Conservation (phyloP, 2,888 invertebrate genomes). For the Penaeus monodon region DNA sequence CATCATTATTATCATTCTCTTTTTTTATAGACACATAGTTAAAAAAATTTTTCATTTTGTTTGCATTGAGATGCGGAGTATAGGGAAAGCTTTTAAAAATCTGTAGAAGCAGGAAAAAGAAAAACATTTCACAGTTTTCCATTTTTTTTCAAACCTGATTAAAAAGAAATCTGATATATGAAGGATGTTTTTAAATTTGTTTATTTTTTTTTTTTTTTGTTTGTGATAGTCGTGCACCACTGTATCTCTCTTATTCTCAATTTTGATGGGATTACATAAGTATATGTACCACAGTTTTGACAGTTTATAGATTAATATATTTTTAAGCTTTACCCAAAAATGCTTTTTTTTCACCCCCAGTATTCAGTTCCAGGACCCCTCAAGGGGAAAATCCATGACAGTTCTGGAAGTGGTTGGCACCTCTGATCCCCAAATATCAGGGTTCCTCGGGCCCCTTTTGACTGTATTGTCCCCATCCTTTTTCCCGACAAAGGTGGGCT, state of each 20-base stretch:
- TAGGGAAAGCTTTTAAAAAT: slow-evolving; percentile 91
- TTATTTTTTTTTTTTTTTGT: too few relatives aligned
- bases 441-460: slow-evolving; percentile 97
- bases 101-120: slow-evolving; percentile 88
- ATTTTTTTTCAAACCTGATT: background rate
- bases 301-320: too few relatives aligned
- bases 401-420: slow-evolving; percentile 94
- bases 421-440: slow-evolving; percentile 92
- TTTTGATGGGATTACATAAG: too few relatives aligned
- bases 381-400: slow-evolving; percentile 96
- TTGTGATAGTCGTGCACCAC: too few relatives aligned
- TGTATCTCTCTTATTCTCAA: too few relatives aligned
- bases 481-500: slow-evolving; percentile 78
- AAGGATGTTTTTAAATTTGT: too few relatives aligned
- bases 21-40: too few relatives aligned
- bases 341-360: slow-evolving; percentile 71
- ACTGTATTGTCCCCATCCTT: slow-evolving; percentile 95
- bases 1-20: too few relatives aligned
- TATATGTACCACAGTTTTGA: too few relatives aligned
- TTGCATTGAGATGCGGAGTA: slow-evolving; percentile 98
- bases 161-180: too few relatives aligned
- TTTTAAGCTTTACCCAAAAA: too few relatives aligned
- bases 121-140: slow-evolving; percentile 29
- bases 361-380: slow-evolving; percentile 92
- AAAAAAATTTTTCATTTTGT: slow-evolving; percentile 74